A percentile compares a stretch with the other conserved stretches of the same genome.
Conservation (phyloP, 1,140 invertebrate species). For the Coptotermes formosanus region DNA sequence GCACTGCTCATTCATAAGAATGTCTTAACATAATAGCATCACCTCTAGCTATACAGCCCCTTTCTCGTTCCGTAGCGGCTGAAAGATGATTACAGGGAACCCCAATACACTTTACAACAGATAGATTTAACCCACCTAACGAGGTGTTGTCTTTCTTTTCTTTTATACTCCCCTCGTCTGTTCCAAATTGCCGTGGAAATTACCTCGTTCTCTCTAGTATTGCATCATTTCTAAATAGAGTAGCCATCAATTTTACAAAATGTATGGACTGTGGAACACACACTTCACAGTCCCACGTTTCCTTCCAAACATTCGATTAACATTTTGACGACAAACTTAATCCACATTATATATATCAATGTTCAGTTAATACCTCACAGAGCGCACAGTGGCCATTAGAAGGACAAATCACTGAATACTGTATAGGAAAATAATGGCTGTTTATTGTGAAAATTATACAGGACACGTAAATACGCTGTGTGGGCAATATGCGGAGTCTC, state of each 20-base stretch:
- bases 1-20: conserved; percentile 3
- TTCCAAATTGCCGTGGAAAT: neutral
- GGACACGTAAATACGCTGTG: too few species aligned
- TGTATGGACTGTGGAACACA: neutral
- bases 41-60: neutral
- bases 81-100: neutral
- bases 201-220: neutral
- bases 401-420: too few species aligned
- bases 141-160: neutral
- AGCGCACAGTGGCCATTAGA: too few species aligned
- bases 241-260: neutral
- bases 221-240: neutral
- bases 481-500: too few species aligned
- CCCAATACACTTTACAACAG: neutral
- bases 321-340: too few species aligned
- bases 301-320: too few species aligned
- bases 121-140: neutral
- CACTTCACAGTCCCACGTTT: too few species aligned
- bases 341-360: too few species aligned
- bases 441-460: too few species aligned
- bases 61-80: neutral
- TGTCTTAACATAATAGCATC: conserved; percentile 10
- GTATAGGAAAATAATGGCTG: too few species aligned
- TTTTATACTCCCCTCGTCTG: neutral
- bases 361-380: too few species aligned